Percentiles rank a stretch among this genome's conserved stretches.
These are phyloP conservation scores for Synanthedon vespiformis DNA, from an alignment of 2,888 invertebrate genomes.

Conservation along the genomic window DNA sequence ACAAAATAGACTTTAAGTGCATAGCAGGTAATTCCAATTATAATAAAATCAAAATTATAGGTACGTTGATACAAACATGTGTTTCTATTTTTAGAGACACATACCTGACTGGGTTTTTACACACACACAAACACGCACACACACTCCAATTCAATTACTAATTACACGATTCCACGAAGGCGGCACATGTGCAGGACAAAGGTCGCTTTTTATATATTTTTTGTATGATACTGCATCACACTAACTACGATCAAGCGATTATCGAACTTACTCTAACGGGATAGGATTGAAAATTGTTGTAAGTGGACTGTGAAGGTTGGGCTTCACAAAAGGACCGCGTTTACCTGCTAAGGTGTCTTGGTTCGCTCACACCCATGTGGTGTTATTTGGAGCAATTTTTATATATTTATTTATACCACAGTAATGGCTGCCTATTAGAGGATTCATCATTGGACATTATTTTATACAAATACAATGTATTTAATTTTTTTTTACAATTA, in stretches of 20 bases:
- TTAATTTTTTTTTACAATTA: too few species aligned
- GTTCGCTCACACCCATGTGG: constrained; percentile 11
- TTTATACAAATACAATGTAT: too few species aligned
- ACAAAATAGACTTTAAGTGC: too few species aligned
- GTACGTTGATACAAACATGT: background rate
- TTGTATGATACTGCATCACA: constrained; percentile 2
- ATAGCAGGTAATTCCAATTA: too few species aligned
- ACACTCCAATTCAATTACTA: constrained; percentile 12
- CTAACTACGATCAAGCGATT: background rate
- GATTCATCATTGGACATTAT: too few species aligned
- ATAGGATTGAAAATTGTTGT: background rate
- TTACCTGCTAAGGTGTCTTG: constrained; percentile 27
- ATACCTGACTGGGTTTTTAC: background rate
- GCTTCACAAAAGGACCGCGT: constrained; percentile 7
- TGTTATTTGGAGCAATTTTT: constrained; percentile 12
- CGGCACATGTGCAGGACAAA: constrained; percentile 37
- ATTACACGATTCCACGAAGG: constrained; percentile 35
- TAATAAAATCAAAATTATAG: too few species aligned
- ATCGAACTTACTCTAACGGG: background rate
- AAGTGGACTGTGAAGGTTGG: background rate
- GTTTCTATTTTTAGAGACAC: background rate
- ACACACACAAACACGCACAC: background rate
- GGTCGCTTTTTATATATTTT: constrained; percentile 24
- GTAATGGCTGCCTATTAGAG: constrained; percentile 7
- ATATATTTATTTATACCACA: constrained; percentile 9